These are phyloP conservation scores for Luehdorfia chinensis DNA, from an alignment of 1,140 invertebrate genomes.

Conservation along the genomic window DNA sequence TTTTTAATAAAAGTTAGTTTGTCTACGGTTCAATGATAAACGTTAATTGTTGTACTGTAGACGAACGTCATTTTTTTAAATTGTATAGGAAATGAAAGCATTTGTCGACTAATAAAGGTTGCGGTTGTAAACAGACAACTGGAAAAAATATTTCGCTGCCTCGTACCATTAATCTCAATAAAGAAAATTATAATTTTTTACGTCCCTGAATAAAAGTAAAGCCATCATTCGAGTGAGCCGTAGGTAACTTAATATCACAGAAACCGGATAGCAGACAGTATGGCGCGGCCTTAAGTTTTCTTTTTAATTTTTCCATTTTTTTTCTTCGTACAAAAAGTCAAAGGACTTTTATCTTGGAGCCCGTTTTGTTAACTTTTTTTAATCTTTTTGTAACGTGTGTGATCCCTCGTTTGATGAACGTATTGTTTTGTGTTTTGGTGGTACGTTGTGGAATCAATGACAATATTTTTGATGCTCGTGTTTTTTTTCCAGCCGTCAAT, in stretches of 20 bases:
- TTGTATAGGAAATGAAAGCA: no score
- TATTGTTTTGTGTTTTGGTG: constrained; percentile 65
- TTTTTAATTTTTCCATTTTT: constrained; percentile 62
- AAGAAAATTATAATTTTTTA: constrained; percentile 71
- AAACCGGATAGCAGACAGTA: constrained; percentile 75
- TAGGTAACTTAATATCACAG: constrained; percentile 66
- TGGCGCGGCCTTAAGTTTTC: constrained; percentile 70
- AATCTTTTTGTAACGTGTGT: constrained; percentile 65
- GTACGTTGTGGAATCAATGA: constrained; percentile 40
- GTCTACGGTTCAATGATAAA: no score
- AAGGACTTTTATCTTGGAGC: constrained; percentile 63
- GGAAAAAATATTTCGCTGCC: constrained; percentile 39
- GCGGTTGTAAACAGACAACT: no score
- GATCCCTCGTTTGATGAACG: constrained; percentile 61
- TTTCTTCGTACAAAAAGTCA: constrained; percentile 50
- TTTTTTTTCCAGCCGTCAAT: constrained; percentile 4
- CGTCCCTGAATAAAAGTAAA: constrained; percentile 58
- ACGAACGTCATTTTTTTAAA: no score
- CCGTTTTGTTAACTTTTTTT: constrained; percentile 44
- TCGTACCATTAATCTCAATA: constrained; percentile 58
- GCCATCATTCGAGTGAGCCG: constrained; percentile 50
- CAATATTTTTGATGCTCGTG: constrained; percentile 20
- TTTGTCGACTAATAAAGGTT: no score
- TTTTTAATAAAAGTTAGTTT: no score
- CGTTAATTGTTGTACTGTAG: no score